Evolutionary conservation across 2,113 vertebrate species (phyloP), one percentile per base, ranked within the genome.

Genomic region (Ceuthmochares aereus): DNA sequence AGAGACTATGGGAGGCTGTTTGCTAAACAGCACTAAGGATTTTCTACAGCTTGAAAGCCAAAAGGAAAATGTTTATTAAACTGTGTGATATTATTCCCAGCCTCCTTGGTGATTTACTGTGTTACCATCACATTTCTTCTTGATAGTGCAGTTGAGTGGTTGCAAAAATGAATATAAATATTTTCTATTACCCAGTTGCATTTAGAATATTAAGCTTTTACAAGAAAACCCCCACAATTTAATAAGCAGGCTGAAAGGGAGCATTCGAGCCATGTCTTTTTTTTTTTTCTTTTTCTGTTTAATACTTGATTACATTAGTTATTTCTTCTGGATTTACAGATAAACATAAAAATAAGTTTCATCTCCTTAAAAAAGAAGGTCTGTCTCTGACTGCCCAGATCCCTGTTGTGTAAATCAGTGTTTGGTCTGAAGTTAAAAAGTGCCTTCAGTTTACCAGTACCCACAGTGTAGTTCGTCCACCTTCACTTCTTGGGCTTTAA

Each of bases 251-350:
- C 42, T 22, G 18, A 52, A 40, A 58, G 34, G 45, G 43, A 67
- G 25, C 32, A 43, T 69, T 69, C 47, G 21, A 25, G 25, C 27
- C 11, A 9, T 6, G 32, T 30, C 40, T 51, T 56, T 36, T 30
- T 20, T 21, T 36, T 30, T 20, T 21, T 21, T 36, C 25, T 20
- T 21, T 29, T 59, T 47, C 43, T 49, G 45, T 40, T 58, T 67
- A 81, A 88, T 87, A 70, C 84, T 77, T 59, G 84, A 80, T 69
- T 79, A 78, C 75, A 63, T 93, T 47, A 73, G 93, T 80, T 87
- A 42, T 52, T 93, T 83, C 70, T 83, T 26, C 3, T 49, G 70
- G 60, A 82, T 80, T 94, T 58, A n/a, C 54, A 92, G 81, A 73
- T 88, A 18, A 92, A 85, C 90, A 68, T 81, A 78, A 93, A 94